A percentile compares a stretch with the other conserved stretches of the same genome.
phyloP scores from a whole-genome alignment of 1,140 invertebrate species.

The Drosophila navojoa region DNA sequence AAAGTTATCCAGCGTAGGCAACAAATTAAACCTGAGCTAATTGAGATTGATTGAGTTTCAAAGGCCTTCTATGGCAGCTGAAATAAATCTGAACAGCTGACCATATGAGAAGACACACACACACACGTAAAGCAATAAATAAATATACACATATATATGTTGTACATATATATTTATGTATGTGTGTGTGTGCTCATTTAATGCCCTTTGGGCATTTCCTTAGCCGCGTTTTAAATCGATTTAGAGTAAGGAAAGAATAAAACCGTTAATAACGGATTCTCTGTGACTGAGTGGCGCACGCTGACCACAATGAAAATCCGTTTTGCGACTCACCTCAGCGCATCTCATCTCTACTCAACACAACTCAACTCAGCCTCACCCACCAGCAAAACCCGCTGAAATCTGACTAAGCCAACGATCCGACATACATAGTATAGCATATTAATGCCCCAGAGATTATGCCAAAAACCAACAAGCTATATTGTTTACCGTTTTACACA shows the following conservation, averaged over 20 bases:
- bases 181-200: not conserved
- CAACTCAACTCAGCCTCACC: slow-evolving; percentile 59
- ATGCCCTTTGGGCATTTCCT: slow-evolving; percentile 8
- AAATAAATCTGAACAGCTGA: not conserved
- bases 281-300: slow-evolving; percentile 2
- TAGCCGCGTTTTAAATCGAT: slow-evolving; percentile 2
- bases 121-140: too few species aligned
- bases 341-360: slow-evolving; percentile 2
- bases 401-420: slow-evolving; percentile 60
- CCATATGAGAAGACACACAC: not conserved
- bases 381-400: slow-evolving; percentile 56
- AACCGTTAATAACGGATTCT: slow-evolving; percentile 31
- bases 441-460: slow-evolving; percentile 69
- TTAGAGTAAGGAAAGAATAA: slow-evolving; percentile 3
- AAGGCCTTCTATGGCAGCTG: slow-evolving; percentile 25
- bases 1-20: slow-evolving; percentile 27
- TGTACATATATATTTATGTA: too few species aligned
- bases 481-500: slow-evolving; percentile 72
- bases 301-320: slow-evolving; percentile 63
- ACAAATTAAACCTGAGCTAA: slow-evolving; percentile 28
- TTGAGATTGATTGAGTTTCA: slow-evolving; percentile 39
- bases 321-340: slow-evolving; percentile 33
- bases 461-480: slow-evolving; percentile 53
- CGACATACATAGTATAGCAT: slow-evolving; percentile 3
- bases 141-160: too few species aligned